These are phyloP conservation scores for Sycophila texana DNA, from an alignment of 2,888 invertebrate species.

Conservation along the genomic window DNA sequence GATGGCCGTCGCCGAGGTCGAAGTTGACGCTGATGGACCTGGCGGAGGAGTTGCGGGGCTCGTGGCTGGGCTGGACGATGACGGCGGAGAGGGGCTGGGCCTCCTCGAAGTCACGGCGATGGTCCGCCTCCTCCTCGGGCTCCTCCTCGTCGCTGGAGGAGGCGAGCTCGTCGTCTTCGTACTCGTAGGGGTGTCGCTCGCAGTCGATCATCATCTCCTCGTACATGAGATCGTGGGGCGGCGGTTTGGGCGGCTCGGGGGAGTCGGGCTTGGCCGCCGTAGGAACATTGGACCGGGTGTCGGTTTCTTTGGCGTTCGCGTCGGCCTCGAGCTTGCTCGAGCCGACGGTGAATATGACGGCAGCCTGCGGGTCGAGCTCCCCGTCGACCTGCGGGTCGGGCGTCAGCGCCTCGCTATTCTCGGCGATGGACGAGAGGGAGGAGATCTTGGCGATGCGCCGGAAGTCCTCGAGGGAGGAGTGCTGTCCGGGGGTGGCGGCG, in stretches of 20 bases:
- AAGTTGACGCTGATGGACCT: conserved; percentile 51
- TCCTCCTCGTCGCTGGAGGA: conserved; percentile 59
- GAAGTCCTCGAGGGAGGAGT: conserved; percentile 64
- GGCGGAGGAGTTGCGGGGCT: background rate
- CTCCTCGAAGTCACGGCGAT: conserved; percentile 24
- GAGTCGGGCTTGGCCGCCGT: conserved; percentile 58
- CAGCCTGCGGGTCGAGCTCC: conserved; percentile 38
- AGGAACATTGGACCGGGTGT: conserved; percentile 64
- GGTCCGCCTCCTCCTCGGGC: conserved; percentile 39
- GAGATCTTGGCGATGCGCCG: conserved; percentile 72
- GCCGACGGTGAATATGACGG: conserved; percentile 71
- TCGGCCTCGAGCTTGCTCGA: conserved; percentile 59
- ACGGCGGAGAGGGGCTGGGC: conserved; percentile 24
- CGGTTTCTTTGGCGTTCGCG: conserved; percentile 62
- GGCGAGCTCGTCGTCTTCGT: conserved; percentile 57
- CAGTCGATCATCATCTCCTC: conserved; percentile 64
- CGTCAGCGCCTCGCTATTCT: conserved; percentile 68
- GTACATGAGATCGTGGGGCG: conserved; percentile 66
- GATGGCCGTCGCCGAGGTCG: conserved; percentile 32
- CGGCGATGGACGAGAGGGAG: conserved; percentile 73
- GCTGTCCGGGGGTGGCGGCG: background rate
- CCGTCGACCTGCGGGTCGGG: conserved; percentile 40
- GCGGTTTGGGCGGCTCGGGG: conserved; percentile 12
- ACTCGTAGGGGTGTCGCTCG: conserved; percentile 60
- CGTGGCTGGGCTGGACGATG: background rate